Conservation (phyloP, 1,140 invertebrate genomes). For the Diorhabda sublineata region DNA sequence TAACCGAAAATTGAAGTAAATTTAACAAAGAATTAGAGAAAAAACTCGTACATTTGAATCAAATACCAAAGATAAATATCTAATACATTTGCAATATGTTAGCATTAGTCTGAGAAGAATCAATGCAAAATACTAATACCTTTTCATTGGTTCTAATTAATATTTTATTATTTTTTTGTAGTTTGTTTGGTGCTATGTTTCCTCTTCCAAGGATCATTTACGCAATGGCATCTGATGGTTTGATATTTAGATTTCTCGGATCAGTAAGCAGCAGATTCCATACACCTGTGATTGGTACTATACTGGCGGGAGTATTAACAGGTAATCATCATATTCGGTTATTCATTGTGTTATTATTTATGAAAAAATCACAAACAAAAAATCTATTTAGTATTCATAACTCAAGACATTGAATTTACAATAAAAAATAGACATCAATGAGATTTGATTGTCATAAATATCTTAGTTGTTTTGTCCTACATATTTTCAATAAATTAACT, state of each 20-base stretch:
- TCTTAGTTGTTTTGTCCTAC: too few relatives aligned
- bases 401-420: not conserved
- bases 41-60: too few relatives aligned
- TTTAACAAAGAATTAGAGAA: too few relatives aligned
- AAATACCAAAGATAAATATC: conserved; percentile 6
- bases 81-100: not conserved
- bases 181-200: conserved; percentile 82
- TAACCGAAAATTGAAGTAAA: too few relatives aligned
- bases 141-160: too few relatives aligned
- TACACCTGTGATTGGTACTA: conserved; percentile 76
- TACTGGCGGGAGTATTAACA: conserved; percentile 70
- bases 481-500: too few relatives aligned
- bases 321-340: conserved; percentile 48
- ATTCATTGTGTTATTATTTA: conserved; percentile 17
- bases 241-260: conserved; percentile 72
- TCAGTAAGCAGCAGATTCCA: conserved; percentile 65
- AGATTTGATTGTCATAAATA: too few relatives aligned
- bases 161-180: conserved; percentile 57
- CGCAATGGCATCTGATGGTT: conserved; percentile 80
- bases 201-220: conserved; percentile 80
- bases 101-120: not conserved
- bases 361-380: conserved; percentile 14
- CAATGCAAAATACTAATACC: too few relatives aligned
- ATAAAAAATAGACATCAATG: too few relatives aligned
- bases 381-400: conserved; percentile 48